Evolutionary conservation across 1,140 invertebrate genomes (phyloP), one percentile per base, ranked within the genome.

Genomic region (Zelostemma sp.): DNA sequence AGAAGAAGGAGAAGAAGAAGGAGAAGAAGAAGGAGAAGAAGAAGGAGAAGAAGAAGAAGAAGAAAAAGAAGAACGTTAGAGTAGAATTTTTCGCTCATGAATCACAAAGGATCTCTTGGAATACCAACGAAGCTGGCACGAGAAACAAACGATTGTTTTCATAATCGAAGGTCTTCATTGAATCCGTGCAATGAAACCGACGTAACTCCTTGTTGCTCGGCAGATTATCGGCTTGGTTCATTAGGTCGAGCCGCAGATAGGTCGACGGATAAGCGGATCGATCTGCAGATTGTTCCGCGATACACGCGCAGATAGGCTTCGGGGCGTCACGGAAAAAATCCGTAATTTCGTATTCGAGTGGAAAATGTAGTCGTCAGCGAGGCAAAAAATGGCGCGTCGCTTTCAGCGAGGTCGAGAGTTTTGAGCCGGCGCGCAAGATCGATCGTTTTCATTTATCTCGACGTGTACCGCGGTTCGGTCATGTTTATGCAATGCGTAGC

Each of bases 181-280:
- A 58, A 38, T 56, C 35, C 49, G 59, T 59, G 57, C 40, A 68
- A 63, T 68, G 59, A 63, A 63, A 68, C 54, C 38, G 49, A 56
- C 60, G 56, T 64, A 53, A 58, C 60, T 60, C 58, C 49, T 28
- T 28, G 25, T 68, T 50, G 59, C 60, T 69, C 51, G 56, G 60
- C 59, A 51, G 60, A 69, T 69, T 64, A 64, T 59, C 60, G 55
- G 60, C 59, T 60, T 56, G 50, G 67, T 69, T 64, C 60, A 69
- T 60, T 69, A 64, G 67, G 67, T 63, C 56, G 50, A 61, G 55
- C 59, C 47, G 40, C 50, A 69, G 66, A 69, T 69, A 69, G 66
- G 55, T 63, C 59, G 43, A 58, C 45, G 54, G 65, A 68, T 62
- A 68, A 68, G 59, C 48, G 62, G 65, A 68, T 68, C 61, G 61